phyloP scores from a whole-genome alignment of 2,888 invertebrate species.

The Coelogynopora nodosa region DNA sequence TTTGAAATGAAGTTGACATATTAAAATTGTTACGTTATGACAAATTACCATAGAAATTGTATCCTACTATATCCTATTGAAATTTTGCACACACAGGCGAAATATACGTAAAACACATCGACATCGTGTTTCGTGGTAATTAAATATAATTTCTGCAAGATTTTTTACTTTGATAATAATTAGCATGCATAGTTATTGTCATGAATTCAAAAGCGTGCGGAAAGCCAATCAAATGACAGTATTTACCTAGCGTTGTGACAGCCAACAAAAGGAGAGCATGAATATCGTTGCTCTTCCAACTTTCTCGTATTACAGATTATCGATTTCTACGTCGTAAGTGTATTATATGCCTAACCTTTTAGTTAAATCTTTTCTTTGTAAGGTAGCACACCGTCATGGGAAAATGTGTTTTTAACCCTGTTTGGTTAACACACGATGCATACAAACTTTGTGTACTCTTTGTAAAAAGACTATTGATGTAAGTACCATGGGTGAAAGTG shows the following conservation, averaged over 20 bases:
- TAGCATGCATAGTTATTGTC: too few species aligned
- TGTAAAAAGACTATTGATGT: constrained; percentile 8
- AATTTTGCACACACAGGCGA: too few species aligned
- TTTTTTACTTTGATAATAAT: too few species aligned
- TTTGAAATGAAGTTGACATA: neutral
- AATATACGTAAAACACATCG: too few species aligned
- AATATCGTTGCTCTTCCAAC: neutral
- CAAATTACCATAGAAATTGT: too few species aligned
- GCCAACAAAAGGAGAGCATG: neutral
- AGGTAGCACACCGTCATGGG: neutral
- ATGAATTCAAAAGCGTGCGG: too few species aligned
- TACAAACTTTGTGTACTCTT: constrained; percentile 23
- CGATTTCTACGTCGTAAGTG: neutral
- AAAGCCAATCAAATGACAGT: neutral
- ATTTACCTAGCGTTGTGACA: neutral
- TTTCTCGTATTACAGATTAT: neutral
- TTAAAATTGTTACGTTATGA: neutral
- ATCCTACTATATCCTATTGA: too few species aligned
- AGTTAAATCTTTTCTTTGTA: neutral
- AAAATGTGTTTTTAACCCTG: neutral
- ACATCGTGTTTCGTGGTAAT: too few species aligned
- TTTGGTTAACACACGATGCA: neutral
- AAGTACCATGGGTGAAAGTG: constrained; percentile 14
- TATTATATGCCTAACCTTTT: neutral
- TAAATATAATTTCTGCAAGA: too few species aligned